Base-by-base conservation (phyloP, 2,888 invertebrate species). In the Rhamphomyia laevipes region DNA sequence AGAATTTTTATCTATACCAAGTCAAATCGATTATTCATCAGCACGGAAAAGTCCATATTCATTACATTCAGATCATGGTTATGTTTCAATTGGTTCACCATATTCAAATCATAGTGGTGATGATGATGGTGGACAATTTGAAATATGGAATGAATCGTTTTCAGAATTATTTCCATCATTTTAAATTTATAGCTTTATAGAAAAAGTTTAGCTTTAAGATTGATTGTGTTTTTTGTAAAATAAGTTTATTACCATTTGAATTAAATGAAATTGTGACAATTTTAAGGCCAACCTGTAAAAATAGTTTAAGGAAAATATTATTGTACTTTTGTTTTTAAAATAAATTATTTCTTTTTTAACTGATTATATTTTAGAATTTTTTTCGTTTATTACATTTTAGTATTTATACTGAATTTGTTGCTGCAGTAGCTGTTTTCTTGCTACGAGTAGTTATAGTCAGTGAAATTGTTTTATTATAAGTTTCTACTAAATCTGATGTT, bases 161-260 rank as follows among this genome's bases (percentile, higher is more conserved):
- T 80, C 83, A 53, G 86, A 86, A 69, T 70, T 88, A 57, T 88
- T 88, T 69, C 86, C 87, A 35, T 78, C 78, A 53, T 71, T 87
- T 48, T 37, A 41, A 15, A 41, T 41, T 27, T 46, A 38, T 15
- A 41, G 21, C 15, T 12, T 40, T 42, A 27, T 31, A 18, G 41
- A 18, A 42, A 33, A 27, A 27, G 23, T 27, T 27, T 27, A 27
- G 2, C 2, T 27, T 27, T 27, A 27, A 4, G 9, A n/a, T n/a
- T n/a, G n/a, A n/a, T n/a, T n/a, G n/a, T n/a, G n/a, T n/a, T n/a
- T n/a, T n/a, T n/a, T n/a, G n/a, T n/a, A 27, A 27, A 38, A 35
- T 17, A 38, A 30, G 43, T 31, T 41, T n/a, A n/a, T n/a, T 10
- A 41, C 35, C n/a, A 48, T 4, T 27, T 27, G 9, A 27, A 2